phyloP scores from a whole-genome alignment of 1,140 invertebrate genomes.

The Leptinotarsa defecta region DNA sequence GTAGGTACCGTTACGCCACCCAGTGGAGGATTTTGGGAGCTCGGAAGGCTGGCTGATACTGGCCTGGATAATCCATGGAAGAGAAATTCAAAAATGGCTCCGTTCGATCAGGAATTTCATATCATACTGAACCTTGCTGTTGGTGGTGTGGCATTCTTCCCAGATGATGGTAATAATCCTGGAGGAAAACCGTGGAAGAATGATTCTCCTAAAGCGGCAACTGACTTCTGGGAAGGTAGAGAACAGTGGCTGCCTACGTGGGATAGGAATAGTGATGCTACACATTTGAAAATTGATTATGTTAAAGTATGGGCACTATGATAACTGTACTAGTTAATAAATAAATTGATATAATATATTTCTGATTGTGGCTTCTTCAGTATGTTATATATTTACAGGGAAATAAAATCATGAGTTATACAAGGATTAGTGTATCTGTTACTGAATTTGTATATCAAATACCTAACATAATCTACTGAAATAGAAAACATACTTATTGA shows the following conservation, averaged over 20 bases:
- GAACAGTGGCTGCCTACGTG: conserved; percentile 60
- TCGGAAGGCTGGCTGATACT: conserved; percentile 28
- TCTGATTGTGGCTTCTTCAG: too few species aligned
- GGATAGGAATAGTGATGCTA: conserved; percentile 53
- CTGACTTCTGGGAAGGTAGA: conserved; percentile 59
- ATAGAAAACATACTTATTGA: too few species aligned
- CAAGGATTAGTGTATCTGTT: too few species aligned
- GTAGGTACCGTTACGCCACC: conserved; percentile 38
- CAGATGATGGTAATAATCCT: conserved; percentile 53
- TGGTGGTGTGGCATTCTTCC: conserved; percentile 58
- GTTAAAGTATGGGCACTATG: conserved; percentile 63
- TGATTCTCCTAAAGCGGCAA: conserved; percentile 45
- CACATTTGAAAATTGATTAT: conserved; percentile 65
- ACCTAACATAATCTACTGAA: too few species aligned
- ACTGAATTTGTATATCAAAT: too few species aligned
- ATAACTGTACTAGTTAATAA: conserved; percentile 26
- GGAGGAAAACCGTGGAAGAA: conserved; percentile 59
- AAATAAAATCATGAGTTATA: too few species aligned
- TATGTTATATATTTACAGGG: too few species aligned
- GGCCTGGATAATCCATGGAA: conserved; percentile 54
- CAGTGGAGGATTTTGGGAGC: conserved; percentile 43
- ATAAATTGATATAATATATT: too few species aligned
- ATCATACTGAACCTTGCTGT: conserved; percentile 63
- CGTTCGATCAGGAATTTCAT: conserved; percentile 69
- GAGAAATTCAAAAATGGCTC: conserved; percentile 57